Percentiles rank a stretch among this genome's conserved stretches.
phyloP scores from a whole-genome alignment of 2,113 vertebrate genomes.

The Tyto alba region DNA sequence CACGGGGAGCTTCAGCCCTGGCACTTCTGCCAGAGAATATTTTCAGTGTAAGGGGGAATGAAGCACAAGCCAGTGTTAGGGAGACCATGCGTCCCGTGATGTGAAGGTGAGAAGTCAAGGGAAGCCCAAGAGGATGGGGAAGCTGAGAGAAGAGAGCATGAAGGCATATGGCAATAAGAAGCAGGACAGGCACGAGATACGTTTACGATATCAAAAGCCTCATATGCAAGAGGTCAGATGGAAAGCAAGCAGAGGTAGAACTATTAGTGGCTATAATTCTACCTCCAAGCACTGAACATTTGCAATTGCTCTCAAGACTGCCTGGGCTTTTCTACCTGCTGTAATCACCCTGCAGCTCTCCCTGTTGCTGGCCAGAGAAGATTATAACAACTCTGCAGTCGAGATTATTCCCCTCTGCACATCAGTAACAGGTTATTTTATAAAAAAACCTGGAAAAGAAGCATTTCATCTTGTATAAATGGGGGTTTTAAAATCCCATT shows the following conservation, averaged over 20 bases:
- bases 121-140: background rate
- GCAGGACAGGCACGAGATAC: background rate
- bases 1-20: background rate
- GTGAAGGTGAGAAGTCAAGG: background rate
- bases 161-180: background rate
- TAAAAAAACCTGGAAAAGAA: conserved; percentile 1
- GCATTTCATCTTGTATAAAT: conserved; percentile 52
- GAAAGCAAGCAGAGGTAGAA: background rate
- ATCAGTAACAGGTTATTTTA: conserved; percentile 7
- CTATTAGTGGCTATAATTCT: background rate
- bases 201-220: background rate
- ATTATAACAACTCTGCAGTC: background rate
- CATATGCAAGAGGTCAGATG: background rate
- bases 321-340: background rate
- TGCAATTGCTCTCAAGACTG: background rate
- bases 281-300: background rate
- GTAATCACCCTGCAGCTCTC: background rate
- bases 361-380: background rate
- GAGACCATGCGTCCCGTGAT: background rate
- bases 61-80: fast-evolving
- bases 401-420: background rate
- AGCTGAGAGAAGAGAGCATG: background rate
- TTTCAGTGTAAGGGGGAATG: background rate
- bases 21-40: background rate
- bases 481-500: conserved; percentile 66